Percentiles rank a stretch among this genome's conserved stretches.
Conservation (phyloP, 2,113 vertebrate species). For the Okapia johnstoni region DNA sequence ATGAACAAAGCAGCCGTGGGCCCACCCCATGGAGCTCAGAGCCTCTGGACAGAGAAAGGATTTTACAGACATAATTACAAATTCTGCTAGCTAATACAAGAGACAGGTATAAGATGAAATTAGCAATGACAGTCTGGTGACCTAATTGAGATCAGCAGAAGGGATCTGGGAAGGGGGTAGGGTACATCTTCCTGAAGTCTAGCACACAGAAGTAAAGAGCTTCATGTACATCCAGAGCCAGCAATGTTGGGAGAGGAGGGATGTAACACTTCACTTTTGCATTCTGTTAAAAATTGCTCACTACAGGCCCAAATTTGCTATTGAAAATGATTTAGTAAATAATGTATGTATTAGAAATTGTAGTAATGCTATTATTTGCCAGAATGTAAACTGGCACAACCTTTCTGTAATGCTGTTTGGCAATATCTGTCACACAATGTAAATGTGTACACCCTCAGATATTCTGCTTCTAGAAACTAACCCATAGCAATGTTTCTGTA, state of each 20-base stretch:
- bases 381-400: not conserved
- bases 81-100: not conserved
- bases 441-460: not conserved
- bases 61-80: not conserved
- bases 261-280: not conserved
- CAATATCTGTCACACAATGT: not conserved
- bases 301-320: not conserved
- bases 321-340: not conserved
- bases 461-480: constrained; percentile 11
- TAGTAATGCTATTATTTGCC: not conserved
- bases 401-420: not conserved
- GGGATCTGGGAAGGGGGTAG: not conserved
- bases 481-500: not conserved
- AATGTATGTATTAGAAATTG: not conserved
- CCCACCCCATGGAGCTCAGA: not conserved
- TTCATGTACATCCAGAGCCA: not conserved
- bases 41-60: not conserved
- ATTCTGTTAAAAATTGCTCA: not conserved
- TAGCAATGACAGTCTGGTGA: not conserved
- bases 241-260: not conserved
- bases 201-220: not conserved
- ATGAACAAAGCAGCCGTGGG: not conserved
- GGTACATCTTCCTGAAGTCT: not conserved
- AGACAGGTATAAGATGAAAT: constrained; percentile 19
- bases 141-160: not conserved